Evolutionary conservation across 1,140 invertebrate species (phyloP), one percentile per base, ranked within the genome.

Genomic region (Euwallacea fornicatus): DNA sequence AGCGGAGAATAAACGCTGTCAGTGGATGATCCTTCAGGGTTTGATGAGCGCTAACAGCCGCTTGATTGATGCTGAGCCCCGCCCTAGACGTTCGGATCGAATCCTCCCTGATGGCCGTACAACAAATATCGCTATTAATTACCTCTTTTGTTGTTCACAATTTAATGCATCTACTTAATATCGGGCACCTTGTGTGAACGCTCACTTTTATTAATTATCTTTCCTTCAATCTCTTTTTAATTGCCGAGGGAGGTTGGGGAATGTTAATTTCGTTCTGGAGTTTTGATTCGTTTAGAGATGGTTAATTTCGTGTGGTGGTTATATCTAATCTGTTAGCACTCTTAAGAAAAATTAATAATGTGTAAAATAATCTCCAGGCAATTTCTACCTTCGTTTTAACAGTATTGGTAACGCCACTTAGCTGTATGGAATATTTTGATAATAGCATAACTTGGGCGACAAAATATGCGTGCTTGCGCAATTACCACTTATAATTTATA

Each of bases 41-140:
- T 74, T 78, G 77, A 78, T 78, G 77, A 78, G 76, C 74, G 75
- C 64, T 76, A 78, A 77, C 76, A 78, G 74, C 74, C 67, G 70
- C 74, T 76, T 78, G 77, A 78, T 78, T 78, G 77, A 78, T 78
- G 77, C 73, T 56, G 53, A 21, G 61, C 60, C 63, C 73, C 77
- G 74, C 76, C 77, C 63, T 69, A 72, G 70, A 69, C 42, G 42
- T 62, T 71, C 15, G 41, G 21, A 67, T 73, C 50, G 65, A 64
- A 66, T 15, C 10, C 63, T 50, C 56, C 42, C 7, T 0, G 58
- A 62, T 13, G 59, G 42, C 61, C 59, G 62, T 70, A 73, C 75
- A 74, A 76, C 75, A 77, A 74, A 76, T 76, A 76, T 76, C 71
- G 70, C 71, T 74, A 76, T 76, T 78, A 78, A 78, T 78, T 78